Evolutionary conservation across 1,140 invertebrate species (phyloP).

Genomic region (Solenopsis fugax): DNA sequence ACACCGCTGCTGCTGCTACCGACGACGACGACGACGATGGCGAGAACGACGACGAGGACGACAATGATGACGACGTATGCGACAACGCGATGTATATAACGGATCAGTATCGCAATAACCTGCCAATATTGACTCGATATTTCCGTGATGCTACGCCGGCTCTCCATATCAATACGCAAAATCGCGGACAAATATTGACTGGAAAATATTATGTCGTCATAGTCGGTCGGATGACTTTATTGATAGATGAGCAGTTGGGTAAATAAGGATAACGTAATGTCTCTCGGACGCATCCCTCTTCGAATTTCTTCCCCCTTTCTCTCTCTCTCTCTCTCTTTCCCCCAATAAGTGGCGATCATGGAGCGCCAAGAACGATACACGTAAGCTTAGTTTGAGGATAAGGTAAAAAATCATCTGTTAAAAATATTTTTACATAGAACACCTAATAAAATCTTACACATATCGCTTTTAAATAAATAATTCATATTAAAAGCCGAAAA

Average conservation of each 20-base stretch:
- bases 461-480: neutral
- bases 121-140: conserved; percentile 54
- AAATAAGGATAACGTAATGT: conserved; percentile 44
- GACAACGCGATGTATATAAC: conserved; percentile 25
- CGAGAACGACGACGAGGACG: neutral
- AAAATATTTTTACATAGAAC: neutral
- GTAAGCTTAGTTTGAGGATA: neutral
- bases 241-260: conserved; percentile 41
- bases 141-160: conserved; percentile 22
- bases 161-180: conserved; percentile 57
- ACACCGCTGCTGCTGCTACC: neutral
- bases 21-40: conserved; percentile 3
- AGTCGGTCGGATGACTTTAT: conserved; percentile 23
- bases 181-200: conserved; percentile 60
- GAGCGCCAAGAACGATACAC: too few species aligned
- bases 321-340: neutral
- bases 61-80: conserved; percentile 24
- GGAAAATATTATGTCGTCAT: conserved; percentile 44
- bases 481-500: neutral
- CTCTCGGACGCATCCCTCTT: neutral
- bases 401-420: neutral
- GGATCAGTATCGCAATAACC: conserved; percentile 55
- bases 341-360: neutral
- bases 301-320: neutral
- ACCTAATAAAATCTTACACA: neutral